Base-by-base conservation (phyloP, 1,140 invertebrate genomes). In the Drosophila yakuba region DNA sequence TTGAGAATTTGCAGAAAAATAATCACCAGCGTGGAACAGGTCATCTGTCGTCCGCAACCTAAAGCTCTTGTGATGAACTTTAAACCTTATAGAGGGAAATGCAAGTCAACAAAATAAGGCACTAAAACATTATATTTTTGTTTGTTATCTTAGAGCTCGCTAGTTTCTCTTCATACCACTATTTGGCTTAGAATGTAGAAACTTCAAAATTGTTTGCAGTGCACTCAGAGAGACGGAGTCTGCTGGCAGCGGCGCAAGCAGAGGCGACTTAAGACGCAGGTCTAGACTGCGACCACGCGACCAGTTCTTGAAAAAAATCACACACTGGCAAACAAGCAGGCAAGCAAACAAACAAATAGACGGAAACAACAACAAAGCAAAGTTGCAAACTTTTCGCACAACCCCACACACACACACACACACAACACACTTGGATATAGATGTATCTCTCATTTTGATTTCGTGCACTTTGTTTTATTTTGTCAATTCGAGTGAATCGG, bases 181-280 rank as follows among this genome's bases (percentile, higher is more conserved):
- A 32, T 32, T 32, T 32, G 8, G 32, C 2, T 32, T 8, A 10
- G 32, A 8, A 8, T 32, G 2, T 32, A 32, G 28, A 32, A 8
- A n/a, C 2, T 23, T 17, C 3, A 2, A 41, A 41, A 41, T 62
- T 41, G 3, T 58, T 39, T 6, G 2, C 54, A 63, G 61, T 68
- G 60, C 20, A 23, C 32, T 2, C 8, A 5, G 15, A n/a, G 17
- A 1, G 35, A 14, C 32, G 23, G 57, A 59, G 57, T 44, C 23
- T 15, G 28, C 32, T 3, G 15, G 47, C 62, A 17, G 35, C 47
- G 38, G 23, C 25, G 56, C 66, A 5, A 25, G 60, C 57, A 54
- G 74, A 76, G 73, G 71, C 72, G 44, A 54, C 54, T 23, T 55
- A 74, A 85, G 83, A 78, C 79, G 58, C 43, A 44, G 59, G 67